A percentile compares a stretch with the other conserved stretches of the same genome.
Conservation (phyloP, 2,797 vertebrate genomes). For the Parambassis ranga region DNA sequence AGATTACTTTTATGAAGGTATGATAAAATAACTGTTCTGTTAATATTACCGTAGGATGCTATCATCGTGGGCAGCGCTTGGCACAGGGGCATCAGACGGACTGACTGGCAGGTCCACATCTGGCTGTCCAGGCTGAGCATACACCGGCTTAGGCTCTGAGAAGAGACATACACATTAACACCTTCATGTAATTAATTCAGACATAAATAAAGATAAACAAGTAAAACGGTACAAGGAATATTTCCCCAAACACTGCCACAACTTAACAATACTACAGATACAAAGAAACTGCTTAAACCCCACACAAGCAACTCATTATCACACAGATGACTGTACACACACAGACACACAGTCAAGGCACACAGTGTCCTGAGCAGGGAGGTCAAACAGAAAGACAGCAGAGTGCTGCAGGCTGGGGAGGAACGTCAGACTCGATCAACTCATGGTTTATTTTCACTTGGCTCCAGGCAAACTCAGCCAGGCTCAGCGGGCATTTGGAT, state of each 20-base stretch:
- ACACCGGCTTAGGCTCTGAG: conserved; percentile 96
- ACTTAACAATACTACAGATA: not conserved
- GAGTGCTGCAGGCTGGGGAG: conserved; percentile 64
- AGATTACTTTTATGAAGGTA: too few species aligned
- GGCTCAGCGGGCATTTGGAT: conserved; percentile 67
- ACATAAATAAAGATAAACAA: not conserved
- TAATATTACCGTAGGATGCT: conserved; percentile 88
- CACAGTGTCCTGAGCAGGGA: conserved; percentile 60
- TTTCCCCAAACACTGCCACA: not conserved
- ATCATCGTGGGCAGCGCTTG: conserved; percentile 92
- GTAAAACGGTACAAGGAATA: not conserved
- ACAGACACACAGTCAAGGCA: conserved; percentile 21
- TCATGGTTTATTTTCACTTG: conserved; percentile 73
- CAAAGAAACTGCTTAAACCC: not conserved
- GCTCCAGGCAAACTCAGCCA: conserved; percentile 57
- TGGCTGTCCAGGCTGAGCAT: conserved; percentile 96
- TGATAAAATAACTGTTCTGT: not conserved
- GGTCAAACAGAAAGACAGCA: conserved; percentile 71
- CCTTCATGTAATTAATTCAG: not conserved
- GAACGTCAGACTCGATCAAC: conserved; percentile 74
- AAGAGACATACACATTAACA: conserved; percentile 1
- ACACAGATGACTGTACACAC: conserved; percentile 3
- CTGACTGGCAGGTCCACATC: conserved; percentile 98
- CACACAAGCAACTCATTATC: conserved; percentile 38
- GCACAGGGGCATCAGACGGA: conserved; percentile 93